Base-by-base conservation (phyloP, 2,888 invertebrate species). In the Mesopsocus fuscifrons region DNA sequence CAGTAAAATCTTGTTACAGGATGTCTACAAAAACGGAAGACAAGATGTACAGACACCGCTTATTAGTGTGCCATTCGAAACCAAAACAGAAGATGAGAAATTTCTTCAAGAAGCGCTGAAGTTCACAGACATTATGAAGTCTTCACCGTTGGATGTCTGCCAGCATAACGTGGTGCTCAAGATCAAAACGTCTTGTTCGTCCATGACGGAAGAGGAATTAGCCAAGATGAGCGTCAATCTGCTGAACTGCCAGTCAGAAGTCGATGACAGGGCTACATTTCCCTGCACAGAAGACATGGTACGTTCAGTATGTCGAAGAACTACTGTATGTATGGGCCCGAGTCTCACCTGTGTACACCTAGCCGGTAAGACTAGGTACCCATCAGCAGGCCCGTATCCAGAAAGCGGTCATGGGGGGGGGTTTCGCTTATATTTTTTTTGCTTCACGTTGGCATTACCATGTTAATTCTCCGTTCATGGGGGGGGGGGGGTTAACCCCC, bases 141-240 rank as follows among this genome's bases (percentile, higher is more conserved):
- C 72, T 1, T 66, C 67, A 0, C 68, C 71, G 2, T 55, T 75
- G 41, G 74, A 74, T 57, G 62, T 65, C 8, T 76, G 76, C 55
- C 72, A 74, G 52, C 74, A 75, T 50, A 66, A 67, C 54, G 68
- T 76, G 16, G 63, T 77, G 2, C 61, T 73, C 52, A 68, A 66
- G 52, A 59, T 77, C 41, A 65, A 66, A 57, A 64, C 64, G 23
- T 67, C 69, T 41, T 77, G 74, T 53, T 59, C 66, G 42, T 63
- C 62, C 33, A 62, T 77, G 57, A 65, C 69, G 20, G 76, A 76
- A 52, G 76, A 77, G 52, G 68, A 75, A 46, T 53, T 77, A 20
- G 71, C 72, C 1, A 77, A 76, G 57, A 55, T 77, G 45, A 68
- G 75, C 34, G 74, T 77, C 13, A 69, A 71, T 55, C 59, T 77